Evolutionary conservation across 2,113 vertebrate species (phyloP).

Genomic region (Condylura cristata): DNA sequence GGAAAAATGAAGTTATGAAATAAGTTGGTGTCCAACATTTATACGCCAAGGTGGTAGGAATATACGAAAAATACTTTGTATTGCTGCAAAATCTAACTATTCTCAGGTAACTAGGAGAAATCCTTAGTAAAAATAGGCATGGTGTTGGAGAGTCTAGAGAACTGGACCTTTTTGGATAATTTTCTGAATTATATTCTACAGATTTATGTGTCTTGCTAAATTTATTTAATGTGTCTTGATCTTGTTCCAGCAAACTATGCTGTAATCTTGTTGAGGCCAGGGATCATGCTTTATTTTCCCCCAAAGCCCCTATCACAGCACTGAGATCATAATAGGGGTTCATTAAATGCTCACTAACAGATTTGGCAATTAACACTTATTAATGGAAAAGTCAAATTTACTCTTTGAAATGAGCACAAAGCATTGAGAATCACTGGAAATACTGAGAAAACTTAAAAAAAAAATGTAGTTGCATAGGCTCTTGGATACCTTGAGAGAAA

Average conservation of each 20-base stretch:
- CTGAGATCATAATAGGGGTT: conserved; percentile 33
- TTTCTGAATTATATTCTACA: neutral
- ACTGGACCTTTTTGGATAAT: neutral
- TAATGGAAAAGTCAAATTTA: conserved; percentile 16
- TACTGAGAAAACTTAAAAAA: neutral
- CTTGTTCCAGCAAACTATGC: conserved; percentile 23
- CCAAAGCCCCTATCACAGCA: neutral
- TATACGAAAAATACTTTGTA: neutral
- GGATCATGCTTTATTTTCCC: conserved; percentile 47
- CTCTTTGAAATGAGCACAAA: neutral
- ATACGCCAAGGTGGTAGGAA: neutral
- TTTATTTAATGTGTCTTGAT: conserved; percentile 54
- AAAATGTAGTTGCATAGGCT: neutral
- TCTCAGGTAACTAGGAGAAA: neutral
- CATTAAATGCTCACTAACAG: conserved; percentile 28
- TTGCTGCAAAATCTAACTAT: neutral
- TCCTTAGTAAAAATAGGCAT: conserved; percentile 21
- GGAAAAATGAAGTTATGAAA: neutral
- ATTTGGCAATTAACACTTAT: conserved; percentile 40
- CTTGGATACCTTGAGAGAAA: neutral
- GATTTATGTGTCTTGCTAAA: neutral
- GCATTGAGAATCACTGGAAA: neutral
- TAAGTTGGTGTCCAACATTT: neutral
- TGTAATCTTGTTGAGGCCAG: conserved; percentile 3
- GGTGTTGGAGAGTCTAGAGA: neutral